Percentiles rank a stretch among this genome's conserved stretches.
phyloP scores from a whole-genome alignment of 1,140 invertebrate genomes.

The Hyles vespertilio region DNA sequence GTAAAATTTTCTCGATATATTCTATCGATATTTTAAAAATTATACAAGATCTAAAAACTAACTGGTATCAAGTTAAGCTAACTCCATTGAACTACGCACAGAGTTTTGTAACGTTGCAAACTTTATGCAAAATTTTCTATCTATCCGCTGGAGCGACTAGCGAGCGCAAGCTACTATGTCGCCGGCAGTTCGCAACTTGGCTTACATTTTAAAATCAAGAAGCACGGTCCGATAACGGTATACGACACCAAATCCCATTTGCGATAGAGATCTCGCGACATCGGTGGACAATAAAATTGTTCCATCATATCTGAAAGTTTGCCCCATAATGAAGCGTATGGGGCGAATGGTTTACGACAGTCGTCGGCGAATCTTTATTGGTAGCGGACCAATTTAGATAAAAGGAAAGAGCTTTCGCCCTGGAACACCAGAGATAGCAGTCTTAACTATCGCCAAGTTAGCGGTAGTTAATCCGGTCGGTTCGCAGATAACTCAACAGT shows the following conservation, averaged over 20 bases:
- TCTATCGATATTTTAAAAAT: neutral
- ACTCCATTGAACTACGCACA: conserved; percentile 5
- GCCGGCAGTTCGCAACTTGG: conserved; percentile 26
- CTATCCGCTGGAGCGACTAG: conserved; percentile 8
- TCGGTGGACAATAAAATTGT: conserved; percentile 74
- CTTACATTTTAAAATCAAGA: conserved; percentile 30
- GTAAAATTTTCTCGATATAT: too few relatives aligned
- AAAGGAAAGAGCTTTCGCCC: conserved; percentile 72
- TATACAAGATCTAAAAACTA: conserved; percentile 3
- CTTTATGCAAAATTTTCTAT: conserved; percentile 21
- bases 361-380: conserved; percentile 73
- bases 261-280: conserved; percentile 71
- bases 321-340: conserved; percentile 75
- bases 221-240: conserved; percentile 25
- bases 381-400: conserved; percentile 75
- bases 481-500: conserved; percentile 71
- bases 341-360: conserved; percentile 73
- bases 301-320: conserved; percentile 75
- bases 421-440: conserved; percentile 71
- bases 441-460: conserved; percentile 76
- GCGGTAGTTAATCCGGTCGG: conserved; percentile 70
- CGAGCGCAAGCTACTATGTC: conserved; percentile 18
- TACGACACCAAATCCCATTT: conserved; percentile 57
- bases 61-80: conserved; percentile 1
- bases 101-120: conserved; percentile 14